Percentiles rank a stretch among this genome's conserved stretches.
These are phyloP conservation scores for Drosophila kurseongensis DNA, from an alignment of 1,140 invertebrate genomes.

Conservation along the genomic window DNA sequence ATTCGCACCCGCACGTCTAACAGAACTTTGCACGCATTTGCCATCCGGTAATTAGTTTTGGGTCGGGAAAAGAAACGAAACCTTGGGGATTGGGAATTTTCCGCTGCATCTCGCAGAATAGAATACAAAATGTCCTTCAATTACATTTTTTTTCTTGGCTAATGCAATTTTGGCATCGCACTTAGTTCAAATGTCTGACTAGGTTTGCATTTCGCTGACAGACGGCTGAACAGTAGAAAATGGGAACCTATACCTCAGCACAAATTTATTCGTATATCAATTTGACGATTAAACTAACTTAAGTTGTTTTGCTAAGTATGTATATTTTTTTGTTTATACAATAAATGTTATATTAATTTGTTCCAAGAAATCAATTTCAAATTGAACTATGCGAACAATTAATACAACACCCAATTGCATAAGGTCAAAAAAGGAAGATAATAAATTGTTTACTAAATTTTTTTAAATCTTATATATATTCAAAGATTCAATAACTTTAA, in stretches of 20 bases:
- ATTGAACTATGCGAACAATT: too few species aligned
- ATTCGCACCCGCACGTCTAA: constrained; percentile 29
- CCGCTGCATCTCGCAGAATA: constrained; percentile 2
- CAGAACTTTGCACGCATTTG: constrained; percentile 29
- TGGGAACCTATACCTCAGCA: background rate
- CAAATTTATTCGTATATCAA: too few species aligned
- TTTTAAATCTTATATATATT: too few species aligned
- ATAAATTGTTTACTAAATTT: too few species aligned
- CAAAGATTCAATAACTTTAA: too few species aligned
- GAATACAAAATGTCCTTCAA: constrained; percentile 22
- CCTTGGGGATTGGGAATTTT: constrained; percentile 26
- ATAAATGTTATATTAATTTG: too few species aligned
- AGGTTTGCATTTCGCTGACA: constrained; percentile 18
- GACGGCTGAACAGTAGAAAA: background rate
- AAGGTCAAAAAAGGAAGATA: too few species aligned
- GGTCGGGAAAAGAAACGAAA: constrained; percentile 21
- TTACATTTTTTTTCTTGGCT: constrained; percentile 2
- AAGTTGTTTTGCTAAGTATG: too few species aligned
- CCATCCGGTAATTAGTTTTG: constrained; percentile 49
- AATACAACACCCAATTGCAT: too few species aligned
- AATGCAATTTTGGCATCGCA: constrained; percentile 26
- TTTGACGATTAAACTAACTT: too few species aligned
- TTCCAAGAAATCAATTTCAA: too few species aligned
- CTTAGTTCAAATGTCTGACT: constrained; percentile 14
- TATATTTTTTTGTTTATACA: too few species aligned